Evolutionary conservation across 2,797 vertebrate species (phyloP).

Genomic region (Myoxocephalus aenaeus): DNA sequence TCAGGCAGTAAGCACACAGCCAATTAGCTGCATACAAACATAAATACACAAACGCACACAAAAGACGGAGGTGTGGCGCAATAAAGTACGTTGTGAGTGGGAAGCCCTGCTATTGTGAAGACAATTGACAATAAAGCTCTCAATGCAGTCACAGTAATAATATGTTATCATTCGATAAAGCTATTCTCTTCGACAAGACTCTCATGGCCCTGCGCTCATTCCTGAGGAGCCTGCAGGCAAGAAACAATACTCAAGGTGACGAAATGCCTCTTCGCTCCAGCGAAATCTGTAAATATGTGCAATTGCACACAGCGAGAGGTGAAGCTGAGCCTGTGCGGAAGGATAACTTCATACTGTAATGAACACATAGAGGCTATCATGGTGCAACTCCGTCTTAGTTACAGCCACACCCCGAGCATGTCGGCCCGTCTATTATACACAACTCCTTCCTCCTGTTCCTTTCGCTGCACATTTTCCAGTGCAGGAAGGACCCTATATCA

Average conservation of each 20-base stretch:
- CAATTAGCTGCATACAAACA: conserved; percentile 58
- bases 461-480: conserved; percentile 48
- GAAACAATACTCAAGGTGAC: conserved; percentile 32
- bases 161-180: conserved; percentile 67
- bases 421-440: conserved; percentile 12
- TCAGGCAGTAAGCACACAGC: conserved; percentile 42
- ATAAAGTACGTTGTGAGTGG: conserved; percentile 60
- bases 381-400: conserved; percentile 36
- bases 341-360: conserved; percentile 33
- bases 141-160: conserved; percentile 51
- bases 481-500: conserved; percentile 53
- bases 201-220: conserved; percentile 37
- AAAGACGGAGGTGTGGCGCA: conserved; percentile 8
- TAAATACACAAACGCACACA: conserved; percentile 34
- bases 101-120: conserved; percentile 52
- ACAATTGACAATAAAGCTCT: conserved; percentile 63
- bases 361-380: conserved; percentile 12
- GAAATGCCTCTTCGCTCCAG: conserved; percentile 43
- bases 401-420: conserved; percentile 36
- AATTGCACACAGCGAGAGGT: conserved; percentile 23
- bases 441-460: conserved; percentile 25
- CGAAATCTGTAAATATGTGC: conserved; percentile 53
- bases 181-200: conserved; percentile 52
- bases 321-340: conserved; percentile 12
- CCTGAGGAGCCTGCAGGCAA: conserved; percentile 47